Percentiles rank a stretch among this genome's conserved stretches.
phyloP scores from a whole-genome alignment of 2,113 vertebrate genomes.

The Enhydra lutris region DNA sequence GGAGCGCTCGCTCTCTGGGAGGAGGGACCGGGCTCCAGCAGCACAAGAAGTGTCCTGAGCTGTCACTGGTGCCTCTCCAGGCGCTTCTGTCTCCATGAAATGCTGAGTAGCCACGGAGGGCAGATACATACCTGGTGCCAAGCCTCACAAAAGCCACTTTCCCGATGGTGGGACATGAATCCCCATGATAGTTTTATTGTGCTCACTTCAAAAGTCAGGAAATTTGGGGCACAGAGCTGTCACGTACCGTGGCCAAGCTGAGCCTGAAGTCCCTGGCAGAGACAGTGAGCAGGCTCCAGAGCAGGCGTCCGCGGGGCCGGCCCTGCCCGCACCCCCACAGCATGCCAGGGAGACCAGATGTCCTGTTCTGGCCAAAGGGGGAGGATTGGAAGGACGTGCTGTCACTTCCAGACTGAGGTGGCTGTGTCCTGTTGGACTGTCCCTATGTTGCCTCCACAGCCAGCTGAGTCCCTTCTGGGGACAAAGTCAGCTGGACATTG shows the following conservation, averaged over 20 bases:
- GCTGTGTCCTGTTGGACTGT: accelerated
- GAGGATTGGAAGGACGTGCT: neutral
- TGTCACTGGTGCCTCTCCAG: neutral
- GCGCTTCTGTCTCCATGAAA: accelerated
- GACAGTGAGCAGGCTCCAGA: neutral
- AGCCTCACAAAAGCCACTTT: neutral
- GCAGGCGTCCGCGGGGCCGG: accelerated
- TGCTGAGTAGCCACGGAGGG: neutral
- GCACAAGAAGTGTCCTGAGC: too few species aligned
- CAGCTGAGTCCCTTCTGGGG: neutral
- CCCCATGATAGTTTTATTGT: neutral
- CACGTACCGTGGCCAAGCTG: too few species aligned
- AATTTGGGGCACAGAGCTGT: neutral
- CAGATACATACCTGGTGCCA: accelerated
- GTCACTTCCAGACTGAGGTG: neutral
- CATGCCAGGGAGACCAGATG: accelerated
- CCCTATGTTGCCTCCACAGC: neutral
- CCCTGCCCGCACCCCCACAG: too few species aligned
- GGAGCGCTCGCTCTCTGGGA: neutral
- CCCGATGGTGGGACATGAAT: accelerated
- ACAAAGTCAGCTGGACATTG: neutral
- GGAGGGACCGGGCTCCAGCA: accelerated
- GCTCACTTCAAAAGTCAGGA: neutral
- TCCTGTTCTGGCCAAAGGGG: neutral
- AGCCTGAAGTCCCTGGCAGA: neutral